Conservation (phyloP, 2,113 vertebrate species). For the Microtus montanus region DNA sequence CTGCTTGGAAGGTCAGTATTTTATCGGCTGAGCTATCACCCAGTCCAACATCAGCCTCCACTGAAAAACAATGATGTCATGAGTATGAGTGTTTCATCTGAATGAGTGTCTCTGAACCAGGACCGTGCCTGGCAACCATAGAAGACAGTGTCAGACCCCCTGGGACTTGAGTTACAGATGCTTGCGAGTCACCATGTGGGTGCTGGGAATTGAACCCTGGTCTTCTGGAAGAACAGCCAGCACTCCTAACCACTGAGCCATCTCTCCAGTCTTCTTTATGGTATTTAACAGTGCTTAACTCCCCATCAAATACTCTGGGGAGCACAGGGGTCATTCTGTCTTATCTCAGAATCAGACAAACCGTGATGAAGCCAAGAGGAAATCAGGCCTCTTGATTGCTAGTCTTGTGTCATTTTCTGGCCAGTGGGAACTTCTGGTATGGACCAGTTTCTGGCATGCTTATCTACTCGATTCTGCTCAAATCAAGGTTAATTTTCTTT, state of each 20-base stretch:
- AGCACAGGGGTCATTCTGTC: no score
- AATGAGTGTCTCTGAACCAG: not conserved
- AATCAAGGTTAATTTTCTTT: slow-evolving; percentile 50
- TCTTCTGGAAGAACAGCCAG: not conserved
- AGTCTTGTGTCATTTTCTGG: not conserved
- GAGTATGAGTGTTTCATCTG: not conserved
- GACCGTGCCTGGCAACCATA: not conserved
- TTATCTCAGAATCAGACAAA: not conserved
- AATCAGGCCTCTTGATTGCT: not conserved
- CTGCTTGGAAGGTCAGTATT: not conserved
- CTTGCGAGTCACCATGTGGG: no score
- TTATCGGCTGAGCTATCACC: not conserved
- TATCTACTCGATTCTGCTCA: not conserved
- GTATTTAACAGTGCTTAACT: not conserved
- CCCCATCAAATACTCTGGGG: not conserved
- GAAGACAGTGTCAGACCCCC: not conserved
- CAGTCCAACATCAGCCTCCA: not conserved
- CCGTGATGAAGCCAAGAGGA: not conserved
- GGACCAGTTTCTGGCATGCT: not conserved
- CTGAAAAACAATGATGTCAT: not conserved
- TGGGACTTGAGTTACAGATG: not conserved
- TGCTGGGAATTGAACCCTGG: not conserved
- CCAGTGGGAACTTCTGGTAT: not conserved
- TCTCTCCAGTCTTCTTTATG: not conserved
- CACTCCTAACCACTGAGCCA: not conserved